Base-by-base conservation (phyloP, 2,888 invertebrate species). In the Napeogenes inachia region DNA sequence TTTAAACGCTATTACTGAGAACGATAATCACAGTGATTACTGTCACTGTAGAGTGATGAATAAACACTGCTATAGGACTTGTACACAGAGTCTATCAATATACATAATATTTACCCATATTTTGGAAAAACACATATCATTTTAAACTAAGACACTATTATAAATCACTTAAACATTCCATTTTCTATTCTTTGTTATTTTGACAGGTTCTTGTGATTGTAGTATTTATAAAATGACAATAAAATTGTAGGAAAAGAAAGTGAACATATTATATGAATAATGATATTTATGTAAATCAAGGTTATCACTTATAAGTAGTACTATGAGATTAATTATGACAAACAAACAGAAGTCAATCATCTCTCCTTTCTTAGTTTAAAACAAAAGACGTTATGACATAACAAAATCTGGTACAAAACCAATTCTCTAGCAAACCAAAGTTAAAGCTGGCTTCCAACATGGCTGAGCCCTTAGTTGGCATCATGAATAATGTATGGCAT, bases 401-500 rank as follows among this genome's bases (percentile, higher is more conserved):
- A 50, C 21, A 50, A 50, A 50, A 50, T 50, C 10, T 30, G 10
- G 8, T 30, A 30, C 50, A 50, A 50, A 21, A 50, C 10, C 3
- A 12, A 30, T 47, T 4, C 46, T 46, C 46, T 4, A n/a, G 10
- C 2, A 50, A 50, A 50, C 50, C 50, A 50, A 47, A 21, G 47
- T 47, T 47, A 13, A 47, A 50, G 8, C 50, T 12, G 10, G 50
- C 30, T 50, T 30, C 50, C 50, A 50, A 50, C 50, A 50, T 50
- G 50, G 50, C 50, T 50, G 50, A 50, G 30, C 50, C 50, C 50
- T 50, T 58, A 46, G 54, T 46, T 55, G 59, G 57, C 61, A n/a
- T 57, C 71, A 78, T 82, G 77, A 77, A 82, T 82, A 74, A 82
- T 82, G 70, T 72, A 81, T 68, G 65, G 68, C 71, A 70, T 78